These are phyloP conservation scores for Aphelenchoides fujianensis DNA, from an alignment of 1,140 invertebrate species.

Conservation along the genomic window DNA sequence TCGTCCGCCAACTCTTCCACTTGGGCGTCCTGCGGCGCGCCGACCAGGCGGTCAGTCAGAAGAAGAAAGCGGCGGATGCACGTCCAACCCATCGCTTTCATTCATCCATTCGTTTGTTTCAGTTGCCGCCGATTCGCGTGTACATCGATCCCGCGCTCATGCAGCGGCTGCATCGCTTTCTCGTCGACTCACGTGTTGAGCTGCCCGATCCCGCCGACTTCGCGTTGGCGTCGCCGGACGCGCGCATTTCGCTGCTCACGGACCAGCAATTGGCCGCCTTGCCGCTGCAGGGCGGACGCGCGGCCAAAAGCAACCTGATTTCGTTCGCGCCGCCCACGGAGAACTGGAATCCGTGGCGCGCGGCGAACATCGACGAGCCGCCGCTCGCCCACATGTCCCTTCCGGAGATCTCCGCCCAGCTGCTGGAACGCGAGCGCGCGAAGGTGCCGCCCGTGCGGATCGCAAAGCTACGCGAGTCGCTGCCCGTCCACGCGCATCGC, in stretches of 20 bases:
- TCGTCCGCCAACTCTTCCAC: slow-evolving; percentile 90
- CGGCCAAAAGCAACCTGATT: slow-evolving; percentile 69
- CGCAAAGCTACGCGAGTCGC: slow-evolving; percentile 23
- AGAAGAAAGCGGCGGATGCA: slow-evolving; percentile 72
- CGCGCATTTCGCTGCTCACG: slow-evolving; percentile 67
- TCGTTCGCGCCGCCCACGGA: slow-evolving; percentile 87
- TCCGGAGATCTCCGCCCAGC: slow-evolving; percentile 76
- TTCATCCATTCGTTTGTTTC: background rate
- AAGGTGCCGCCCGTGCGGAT: slow-evolving; percentile 30
- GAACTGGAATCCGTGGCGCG: slow-evolving; percentile 81
- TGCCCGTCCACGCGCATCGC: slow-evolving; percentile 40
- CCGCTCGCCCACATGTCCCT: slow-evolving; percentile 76
- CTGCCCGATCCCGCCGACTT: slow-evolving; percentile 43
- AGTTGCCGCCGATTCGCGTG: slow-evolving; percentile 42
- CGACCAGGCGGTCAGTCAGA: slow-evolving; percentile 67
- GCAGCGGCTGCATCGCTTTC: slow-evolving; percentile 34
- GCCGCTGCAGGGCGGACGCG: slow-evolving; percentile 52
- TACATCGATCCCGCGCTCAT: slow-evolving; percentile 33
- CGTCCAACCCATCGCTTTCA: too few species aligned
- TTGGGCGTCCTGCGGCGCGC: slow-evolving; percentile 84
- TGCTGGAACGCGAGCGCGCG: slow-evolving; percentile 69
- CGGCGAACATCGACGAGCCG: slow-evolving; percentile 76
- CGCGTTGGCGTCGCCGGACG: slow-evolving; percentile 8
- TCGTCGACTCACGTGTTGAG: slow-evolving; percentile 24
- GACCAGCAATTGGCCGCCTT: slow-evolving; percentile 69